phyloP scores from a whole-genome alignment of 2,113 vertebrate species.

The Eptatretus burgeri region DNA sequence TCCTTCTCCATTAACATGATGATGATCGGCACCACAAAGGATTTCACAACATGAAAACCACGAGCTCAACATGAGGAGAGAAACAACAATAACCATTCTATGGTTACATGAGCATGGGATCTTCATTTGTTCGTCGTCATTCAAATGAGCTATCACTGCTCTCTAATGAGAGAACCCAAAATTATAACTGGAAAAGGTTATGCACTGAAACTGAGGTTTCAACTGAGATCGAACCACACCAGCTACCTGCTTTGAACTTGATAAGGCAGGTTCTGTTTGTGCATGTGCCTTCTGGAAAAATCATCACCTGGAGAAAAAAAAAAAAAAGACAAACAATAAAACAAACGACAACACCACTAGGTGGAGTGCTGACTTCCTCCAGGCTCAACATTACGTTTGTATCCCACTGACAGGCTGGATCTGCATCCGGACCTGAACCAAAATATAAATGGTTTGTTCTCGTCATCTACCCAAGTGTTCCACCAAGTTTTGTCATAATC shows the following conservation, averaged over 20 bases:
- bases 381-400: too few relatives aligned
- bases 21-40: background rate
- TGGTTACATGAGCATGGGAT: background rate
- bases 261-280: slow-evolving; percentile 92
- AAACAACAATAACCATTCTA: background rate
- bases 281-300: slow-evolving; percentile 93
- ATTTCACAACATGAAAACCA: background rate
- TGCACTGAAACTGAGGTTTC: background rate
- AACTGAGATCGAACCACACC: background rate
- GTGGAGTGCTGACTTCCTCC: too few relatives aligned
- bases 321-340: background rate
- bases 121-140: background rate
- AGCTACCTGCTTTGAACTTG: slow-evolving; percentile 85
- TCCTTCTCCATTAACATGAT: background rate
- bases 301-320: slow-evolving; percentile 49
- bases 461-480: too few relatives aligned
- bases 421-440: too few relatives aligned
- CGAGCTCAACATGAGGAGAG: background rate
- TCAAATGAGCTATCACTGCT: background rate
- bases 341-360: too few relatives aligned
- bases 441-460: too few relatives aligned
- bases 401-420: too few relatives aligned
- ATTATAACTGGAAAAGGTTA: background rate
- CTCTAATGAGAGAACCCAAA: background rate
- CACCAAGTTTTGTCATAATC: too few relatives aligned